Evolutionary conservation across 2,888 invertebrate genomes (phyloP).

Genomic region (Polymixis lichenea): DNA sequence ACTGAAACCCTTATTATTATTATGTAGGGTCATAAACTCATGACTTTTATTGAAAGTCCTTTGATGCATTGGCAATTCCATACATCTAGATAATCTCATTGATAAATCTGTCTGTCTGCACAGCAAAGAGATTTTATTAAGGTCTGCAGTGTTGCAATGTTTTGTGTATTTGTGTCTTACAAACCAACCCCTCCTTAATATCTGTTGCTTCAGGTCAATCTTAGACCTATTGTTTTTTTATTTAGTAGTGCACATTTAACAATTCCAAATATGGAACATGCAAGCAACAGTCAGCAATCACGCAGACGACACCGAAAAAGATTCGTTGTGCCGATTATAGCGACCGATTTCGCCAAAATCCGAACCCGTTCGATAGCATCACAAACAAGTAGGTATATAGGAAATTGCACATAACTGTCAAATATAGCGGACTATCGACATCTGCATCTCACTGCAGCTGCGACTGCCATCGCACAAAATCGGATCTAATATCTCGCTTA

Average conservation of each 20-base stretch:
- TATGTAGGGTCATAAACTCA: background rate
- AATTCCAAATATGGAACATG: background rate
- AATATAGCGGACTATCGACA: slow-evolving; percentile 65
- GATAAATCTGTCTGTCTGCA: background rate
- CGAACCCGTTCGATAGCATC: slow-evolving; percentile 57
- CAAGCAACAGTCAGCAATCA: slow-evolving; percentile 10
- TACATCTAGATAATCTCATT: background rate
- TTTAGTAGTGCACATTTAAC: background rate
- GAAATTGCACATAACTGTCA: slow-evolving; percentile 73
- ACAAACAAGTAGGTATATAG: slow-evolving; percentile 72
- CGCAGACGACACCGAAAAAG: slow-evolving; percentile 7
- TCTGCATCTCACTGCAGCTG: slow-evolving; percentile 71
- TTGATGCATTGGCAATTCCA: background rate
- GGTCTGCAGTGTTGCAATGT: background rate
- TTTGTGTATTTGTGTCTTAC: background rate
- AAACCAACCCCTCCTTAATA: background rate
- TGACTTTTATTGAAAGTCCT: background rate
- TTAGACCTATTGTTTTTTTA: background rate
- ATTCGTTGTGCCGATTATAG: slow-evolving; percentile 18
- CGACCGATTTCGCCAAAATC: slow-evolving; percentile 30
- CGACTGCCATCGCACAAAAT: slow-evolving; percentile 19
- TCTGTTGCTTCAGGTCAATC: background rate
- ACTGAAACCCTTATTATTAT: background rate
- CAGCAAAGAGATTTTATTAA: too few relatives aligned
- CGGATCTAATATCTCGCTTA: fast-evolving